Percentiles rank a stretch among this genome's conserved stretches.
Conservation (phyloP, 2,797 vertebrate genomes). For the Sebastes steindachneri region DNA sequence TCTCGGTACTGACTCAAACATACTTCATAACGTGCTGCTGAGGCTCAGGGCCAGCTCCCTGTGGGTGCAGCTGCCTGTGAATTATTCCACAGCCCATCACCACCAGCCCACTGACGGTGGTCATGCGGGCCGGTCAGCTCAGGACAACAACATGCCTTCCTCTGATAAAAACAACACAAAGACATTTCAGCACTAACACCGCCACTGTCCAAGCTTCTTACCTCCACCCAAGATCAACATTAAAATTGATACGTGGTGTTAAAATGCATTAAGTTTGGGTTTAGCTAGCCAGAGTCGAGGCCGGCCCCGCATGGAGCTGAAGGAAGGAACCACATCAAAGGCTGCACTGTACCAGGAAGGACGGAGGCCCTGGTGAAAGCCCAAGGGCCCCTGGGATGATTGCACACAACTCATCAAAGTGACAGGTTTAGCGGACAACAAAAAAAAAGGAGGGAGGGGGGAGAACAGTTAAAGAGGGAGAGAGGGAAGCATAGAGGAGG, state of each 20-base stretch:
- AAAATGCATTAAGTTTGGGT: conserved; percentile 12
- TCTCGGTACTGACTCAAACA: not conserved
- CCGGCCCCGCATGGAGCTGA: conserved; percentile 34
- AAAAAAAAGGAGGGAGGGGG: not conserved
- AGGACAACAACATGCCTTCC: not conserved
- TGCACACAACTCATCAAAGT: conserved; percentile 75
- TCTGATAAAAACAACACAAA: conserved; percentile 36
- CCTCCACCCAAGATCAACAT: conserved; percentile 9
- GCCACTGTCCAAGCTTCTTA: not conserved
- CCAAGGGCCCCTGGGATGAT: conserved; percentile 49
- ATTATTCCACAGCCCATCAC: not conserved
- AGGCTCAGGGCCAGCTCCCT: not conserved
- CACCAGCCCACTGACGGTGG: not conserved
- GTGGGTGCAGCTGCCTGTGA: conserved; percentile 2
- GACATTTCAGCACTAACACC: not conserved
- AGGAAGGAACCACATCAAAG: conserved; percentile 71
- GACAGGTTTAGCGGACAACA: conserved; percentile 66
- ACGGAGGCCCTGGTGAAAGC: conserved; percentile 67
- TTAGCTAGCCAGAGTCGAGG: conserved; percentile 6
- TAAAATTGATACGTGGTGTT: not conserved
- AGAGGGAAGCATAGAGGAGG: conserved; percentile 1
- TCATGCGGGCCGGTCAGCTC: conserved; percentile 17
- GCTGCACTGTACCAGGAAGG: conserved; percentile 56
- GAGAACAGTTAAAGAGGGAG: not conserved
- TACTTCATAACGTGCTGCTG: not conserved